Evolutionary conservation across 2,888 invertebrate species (phyloP).

Genomic region (Drosophila dives): DNA sequence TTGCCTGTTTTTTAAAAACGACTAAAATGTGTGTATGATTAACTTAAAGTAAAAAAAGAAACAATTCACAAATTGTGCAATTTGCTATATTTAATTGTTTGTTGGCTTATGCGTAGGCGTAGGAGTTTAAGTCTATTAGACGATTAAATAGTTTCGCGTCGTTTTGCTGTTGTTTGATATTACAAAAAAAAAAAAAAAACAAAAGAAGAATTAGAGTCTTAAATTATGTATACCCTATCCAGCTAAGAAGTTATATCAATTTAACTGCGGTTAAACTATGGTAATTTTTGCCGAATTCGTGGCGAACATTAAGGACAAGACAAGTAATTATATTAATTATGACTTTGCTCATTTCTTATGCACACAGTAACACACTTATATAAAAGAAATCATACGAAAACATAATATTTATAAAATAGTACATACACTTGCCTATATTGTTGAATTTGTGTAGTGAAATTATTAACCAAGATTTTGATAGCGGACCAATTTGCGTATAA

Average conservation of each 20-base stretch:
- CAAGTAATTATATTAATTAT: slow-evolving; percentile 75
- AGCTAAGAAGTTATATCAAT: slow-evolving; percentile 22
- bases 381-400: slow-evolving; percentile 18
- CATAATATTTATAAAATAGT: slow-evolving; percentile 43
- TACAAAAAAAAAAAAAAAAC: slow-evolving; percentile 29
- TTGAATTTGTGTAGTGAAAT: slow-evolving; percentile 78
- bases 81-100: slow-evolving; percentile 58
- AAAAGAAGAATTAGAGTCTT: slow-evolving; percentile 57
- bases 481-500: slow-evolving; percentile 85
- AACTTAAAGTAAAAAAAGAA: slow-evolving; percentile 33
- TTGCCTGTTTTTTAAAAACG: slow-evolving; percentile 78
- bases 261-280: slow-evolving; percentile 42
- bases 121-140: slow-evolving; percentile 45
- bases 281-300: slow-evolving; percentile 27
- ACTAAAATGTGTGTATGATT: slow-evolving; percentile 32
- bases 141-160: slow-evolving; percentile 55
- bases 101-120: slow-evolving; percentile 63
- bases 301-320: slow-evolving; percentile 27
- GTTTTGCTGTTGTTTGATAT: slow-evolving; percentile 71
- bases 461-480: slow-evolving; percentile 81
- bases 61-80: slow-evolving; percentile 52
- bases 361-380: slow-evolving; percentile 29
- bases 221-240: slow-evolving; percentile 42
- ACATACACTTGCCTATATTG: slow-evolving; percentile 64
- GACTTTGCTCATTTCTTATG: slow-evolving; percentile 73